Percentiles rank a stretch among this genome's conserved stretches.
Evolutionary conservation across 2,888 invertebrate species (phyloP).

Genomic region (Lochmaea crataegi): DNA sequence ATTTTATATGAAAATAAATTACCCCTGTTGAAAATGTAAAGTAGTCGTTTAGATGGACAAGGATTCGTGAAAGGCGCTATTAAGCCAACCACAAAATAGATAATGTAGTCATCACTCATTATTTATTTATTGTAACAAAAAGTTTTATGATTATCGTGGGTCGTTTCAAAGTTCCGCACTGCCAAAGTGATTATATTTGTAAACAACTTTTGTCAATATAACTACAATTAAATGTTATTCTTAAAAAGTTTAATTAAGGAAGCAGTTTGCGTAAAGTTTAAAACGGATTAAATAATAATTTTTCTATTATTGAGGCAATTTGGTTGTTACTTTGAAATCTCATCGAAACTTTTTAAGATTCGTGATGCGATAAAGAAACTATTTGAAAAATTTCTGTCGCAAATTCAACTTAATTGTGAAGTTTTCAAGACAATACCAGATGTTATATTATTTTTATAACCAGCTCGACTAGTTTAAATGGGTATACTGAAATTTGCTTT

Average conservation of each 20-base stretch:
- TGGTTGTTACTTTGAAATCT: not conserved
- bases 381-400: not conserved
- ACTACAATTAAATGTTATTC: no score
- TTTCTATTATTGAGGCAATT: not conserved
- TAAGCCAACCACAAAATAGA: slow-evolving; percentile 22
- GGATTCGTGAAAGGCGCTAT: slow-evolving; percentile 25
- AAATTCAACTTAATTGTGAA: not conserved
- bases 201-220: no score
- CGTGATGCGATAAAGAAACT: not conserved
- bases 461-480: not conserved
- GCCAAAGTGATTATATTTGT: not conserved
- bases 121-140: not conserved
- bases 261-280: not conserved
- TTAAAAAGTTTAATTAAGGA: not conserved
- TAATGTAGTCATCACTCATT: slow-evolving; percentile 18
- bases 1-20: slow-evolving; percentile 36
- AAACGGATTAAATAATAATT: not conserved
- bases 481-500: not conserved
- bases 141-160: not conserved
- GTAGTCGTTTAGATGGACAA: slow-evolving; percentile 32
- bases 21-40: slow-evolving; percentile 30
- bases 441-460: not conserved
- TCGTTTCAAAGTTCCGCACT: not conserved
- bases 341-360: not conserved
- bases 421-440: not conserved